Conservation (phyloP, 2,113 vertebrate genomes). For the Cyanoramphus novaezelandiae region DNA sequence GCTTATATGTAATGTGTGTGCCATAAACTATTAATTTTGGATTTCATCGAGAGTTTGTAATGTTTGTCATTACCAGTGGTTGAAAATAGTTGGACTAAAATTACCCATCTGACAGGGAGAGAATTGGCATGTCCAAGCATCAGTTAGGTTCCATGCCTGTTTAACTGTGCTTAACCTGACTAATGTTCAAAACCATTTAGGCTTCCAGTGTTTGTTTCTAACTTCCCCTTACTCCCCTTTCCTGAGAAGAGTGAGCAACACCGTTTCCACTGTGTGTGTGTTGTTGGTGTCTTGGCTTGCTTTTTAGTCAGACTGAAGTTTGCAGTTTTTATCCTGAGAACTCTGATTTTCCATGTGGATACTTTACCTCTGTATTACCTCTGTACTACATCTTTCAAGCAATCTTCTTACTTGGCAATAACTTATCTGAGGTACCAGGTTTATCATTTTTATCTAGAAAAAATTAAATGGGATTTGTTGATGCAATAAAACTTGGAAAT, state of each 20-base stretch:
- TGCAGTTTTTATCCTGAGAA: background rate
- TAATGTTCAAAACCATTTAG: background rate
- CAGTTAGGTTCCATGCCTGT: accelerated
- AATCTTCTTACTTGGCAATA: background rate
- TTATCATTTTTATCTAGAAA: background rate
- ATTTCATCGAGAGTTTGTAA: background rate
- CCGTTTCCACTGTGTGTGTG: background rate
- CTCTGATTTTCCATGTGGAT: background rate
- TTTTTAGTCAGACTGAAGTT: background rate
- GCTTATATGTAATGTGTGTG: background rate
- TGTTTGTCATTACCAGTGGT: background rate
- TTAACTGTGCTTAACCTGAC: background rate
- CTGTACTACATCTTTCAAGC: accelerated
- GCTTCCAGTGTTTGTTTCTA: background rate
- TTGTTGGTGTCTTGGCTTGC: background rate
- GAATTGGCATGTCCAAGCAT: background rate
- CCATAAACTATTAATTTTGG: background rate
- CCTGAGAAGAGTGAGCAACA: background rate
- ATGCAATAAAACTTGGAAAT: background rate
- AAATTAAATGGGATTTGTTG: background rate
- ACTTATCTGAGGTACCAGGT: background rate
- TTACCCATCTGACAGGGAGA: background rate
- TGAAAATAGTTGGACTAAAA: background rate
- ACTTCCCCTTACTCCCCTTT: too few relatives aligned
- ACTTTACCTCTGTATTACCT: background rate